Base-by-base conservation (phyloP, 1,140 invertebrate genomes). In the Ceratitis capitata region DNA sequence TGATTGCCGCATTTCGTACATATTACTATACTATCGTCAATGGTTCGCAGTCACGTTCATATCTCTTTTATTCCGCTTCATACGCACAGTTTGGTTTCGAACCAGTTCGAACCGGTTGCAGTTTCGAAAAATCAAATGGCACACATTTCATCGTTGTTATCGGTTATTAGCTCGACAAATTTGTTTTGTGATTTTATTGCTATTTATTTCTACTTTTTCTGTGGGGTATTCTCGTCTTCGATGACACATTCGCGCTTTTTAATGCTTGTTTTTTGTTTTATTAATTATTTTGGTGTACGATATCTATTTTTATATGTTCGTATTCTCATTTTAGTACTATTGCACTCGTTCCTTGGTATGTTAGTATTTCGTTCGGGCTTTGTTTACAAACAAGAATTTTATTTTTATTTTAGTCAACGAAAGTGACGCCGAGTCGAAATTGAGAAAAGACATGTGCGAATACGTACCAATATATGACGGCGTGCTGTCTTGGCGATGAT, bases 81-180 rank as follows among this genome's bases (percentile, higher is more conserved):
- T 39, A 78, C 69, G 69, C 69, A 78, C 23, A 7, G 6, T 26
- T 78, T 26, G 42, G 1, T 78, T 78, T 45, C 39, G 39, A 45
- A 45, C 69, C 69, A 42, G 69, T 78, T 78, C 16, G 39, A 78
- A 23, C 69, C 69, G 39, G 69, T 78, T 47, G 35, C n/a, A 78
- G n/a, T 78, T 45, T 78, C 45, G 16, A 45, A 45, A 78, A 23
- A 2, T 26, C n/a, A 45, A 78, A 23, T 26, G 29, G n/a, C n/a
- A 2, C 23, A 23, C 32, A 23, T 78, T n/a, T n/a, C n/a, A n/a
- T n/a, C n/a, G n/a, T n/a, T 45, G n/a, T 78, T 78, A 78, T 78
- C 69, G 69, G 69, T 19, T 78, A 78, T 47, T 45, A n/a, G 69
- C 69, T 12, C 39, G 16, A 19, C n/a, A 78, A 39, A 12, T 35